Percentiles rank a stretch among this genome's conserved stretches.
Conservation (phyloP, 2,797 vertebrate species). For the Rousettus madagascariensis region DNA sequence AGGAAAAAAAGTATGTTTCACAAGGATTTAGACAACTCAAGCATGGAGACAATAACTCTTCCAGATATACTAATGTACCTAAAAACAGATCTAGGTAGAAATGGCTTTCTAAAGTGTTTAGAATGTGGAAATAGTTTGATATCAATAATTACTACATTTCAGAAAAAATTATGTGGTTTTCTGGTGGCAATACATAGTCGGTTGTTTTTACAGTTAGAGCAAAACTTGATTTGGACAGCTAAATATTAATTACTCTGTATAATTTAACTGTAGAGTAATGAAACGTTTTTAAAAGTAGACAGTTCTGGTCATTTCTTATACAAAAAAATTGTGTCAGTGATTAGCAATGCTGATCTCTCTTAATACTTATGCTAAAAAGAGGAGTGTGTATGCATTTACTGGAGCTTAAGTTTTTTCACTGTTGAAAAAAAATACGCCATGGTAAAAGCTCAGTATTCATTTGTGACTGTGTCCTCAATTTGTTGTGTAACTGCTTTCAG, state of each 20-base stretch:
- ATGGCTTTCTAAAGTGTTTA: not conserved
- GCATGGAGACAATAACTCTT: not conserved
- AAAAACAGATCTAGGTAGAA: not conserved
- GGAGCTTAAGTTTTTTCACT: not conserved
- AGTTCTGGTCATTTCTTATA: not conserved
- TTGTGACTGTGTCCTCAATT: not conserved
- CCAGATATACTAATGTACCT: not conserved
- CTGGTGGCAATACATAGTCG: not conserved
- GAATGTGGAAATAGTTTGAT: not conserved
- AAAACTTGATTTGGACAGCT: not conserved
- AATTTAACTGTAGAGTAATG: not conserved
- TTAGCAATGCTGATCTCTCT: not conserved
- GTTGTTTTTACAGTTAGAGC: not conserved
- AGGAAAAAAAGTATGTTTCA: not conserved
- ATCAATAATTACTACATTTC: not conserved
- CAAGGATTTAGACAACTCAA: not conserved
- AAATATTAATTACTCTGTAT: not conserved
- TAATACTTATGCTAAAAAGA: not conserved
- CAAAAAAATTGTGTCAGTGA: not conserved
- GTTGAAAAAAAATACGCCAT: not conserved
- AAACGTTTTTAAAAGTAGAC: not conserved
- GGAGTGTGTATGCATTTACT: not conserved
- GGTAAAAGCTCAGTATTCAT: not conserved
- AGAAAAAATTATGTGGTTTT: not conserved
- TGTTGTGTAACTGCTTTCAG: not conserved